Percentiles rank a stretch among this genome's conserved stretches.
Conservation (phyloP, 2,797 vertebrate species). For the Crenichthys baileyi region DNA sequence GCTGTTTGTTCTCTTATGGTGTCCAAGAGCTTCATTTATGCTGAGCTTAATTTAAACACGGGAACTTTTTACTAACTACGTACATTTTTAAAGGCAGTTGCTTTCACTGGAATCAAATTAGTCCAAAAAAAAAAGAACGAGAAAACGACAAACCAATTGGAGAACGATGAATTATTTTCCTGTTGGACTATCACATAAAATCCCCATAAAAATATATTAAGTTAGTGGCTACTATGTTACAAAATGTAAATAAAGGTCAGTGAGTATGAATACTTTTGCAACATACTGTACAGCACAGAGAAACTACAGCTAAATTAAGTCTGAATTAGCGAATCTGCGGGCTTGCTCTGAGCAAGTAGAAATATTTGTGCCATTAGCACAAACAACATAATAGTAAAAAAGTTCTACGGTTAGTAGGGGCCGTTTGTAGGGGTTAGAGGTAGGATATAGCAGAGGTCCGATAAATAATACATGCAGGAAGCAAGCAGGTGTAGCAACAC, state of each 20-base stretch:
- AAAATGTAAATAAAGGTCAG: not conserved
- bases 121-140: too few relatives aligned
- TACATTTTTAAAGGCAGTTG: not conserved
- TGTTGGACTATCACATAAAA: not conserved
- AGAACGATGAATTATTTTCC: not conserved
- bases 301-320: not conserved
- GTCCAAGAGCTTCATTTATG: too few relatives aligned
- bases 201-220: not conserved
- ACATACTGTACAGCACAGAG: constrained; percentile 5
- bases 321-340: constrained; percentile 1
- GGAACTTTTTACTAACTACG: not conserved
- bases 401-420: constrained; percentile 57
- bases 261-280: not conserved
- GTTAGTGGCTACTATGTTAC: not conserved
- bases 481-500: constrained; percentile 2
- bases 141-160: too few relatives aligned
- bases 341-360: constrained; percentile 28
- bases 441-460: constrained; percentile 47
- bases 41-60: not conserved
- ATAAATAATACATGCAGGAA: constrained; percentile 47
- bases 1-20: too few relatives aligned
- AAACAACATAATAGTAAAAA: constrained; percentile 14
- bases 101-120: not conserved
- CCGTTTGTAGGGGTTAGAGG: constrained; percentile 70
- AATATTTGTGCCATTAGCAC: constrained; percentile 15